These are phyloP conservation scores for Drosophila pseudotakahashii DNA, from an alignment of 2,888 invertebrate genomes.

Conservation along the genomic window DNA sequence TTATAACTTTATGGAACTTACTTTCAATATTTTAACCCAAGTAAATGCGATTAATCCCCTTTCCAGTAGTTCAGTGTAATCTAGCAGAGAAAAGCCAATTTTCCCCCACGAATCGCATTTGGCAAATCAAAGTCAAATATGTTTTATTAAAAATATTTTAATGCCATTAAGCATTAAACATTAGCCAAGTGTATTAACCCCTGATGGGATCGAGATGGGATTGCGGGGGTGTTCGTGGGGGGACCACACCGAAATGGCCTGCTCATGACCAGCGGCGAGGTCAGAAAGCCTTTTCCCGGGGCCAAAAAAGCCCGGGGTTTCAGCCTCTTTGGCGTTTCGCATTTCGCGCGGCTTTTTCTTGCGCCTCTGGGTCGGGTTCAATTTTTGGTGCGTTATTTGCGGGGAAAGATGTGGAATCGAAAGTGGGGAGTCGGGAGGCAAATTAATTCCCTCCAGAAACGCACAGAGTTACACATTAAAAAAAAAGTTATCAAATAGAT, in stretches of 20 bases:
- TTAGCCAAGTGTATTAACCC: constrained; percentile 74
- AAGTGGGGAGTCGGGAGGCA: constrained; percentile 1
- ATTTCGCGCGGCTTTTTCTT: constrained; percentile 61
- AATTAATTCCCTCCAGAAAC: constrained; percentile 4
- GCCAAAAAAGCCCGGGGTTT: constrained; percentile 15
- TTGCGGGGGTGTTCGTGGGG: background rate
- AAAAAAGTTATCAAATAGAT: background rate
- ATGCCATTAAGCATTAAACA: constrained; percentile 77
- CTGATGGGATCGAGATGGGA: constrained; percentile 25
- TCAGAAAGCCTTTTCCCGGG: constrained; percentile 21
- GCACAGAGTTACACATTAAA: constrained; percentile 6
- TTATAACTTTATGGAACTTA: too few species aligned
- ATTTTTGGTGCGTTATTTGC: constrained; percentile 63
- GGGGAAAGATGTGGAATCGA: constrained; percentile 16
- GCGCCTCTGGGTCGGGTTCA: constrained; percentile 64
- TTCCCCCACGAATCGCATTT: constrained; percentile 40
- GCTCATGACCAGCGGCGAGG: constrained; percentile 40
- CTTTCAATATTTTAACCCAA: background rate
- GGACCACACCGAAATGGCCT: constrained; percentile 45
- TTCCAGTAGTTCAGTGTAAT: constrained; percentile 17
- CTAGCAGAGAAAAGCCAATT: constrained; percentile 27
- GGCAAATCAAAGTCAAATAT: constrained; percentile 71
- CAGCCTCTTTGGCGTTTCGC: constrained; percentile 25
- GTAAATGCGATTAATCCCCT: background rate
- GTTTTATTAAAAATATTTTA: constrained; percentile 79